Conservation (phyloP, 2,797 vertebrate genomes). For the Capromys pilorides region DNA sequence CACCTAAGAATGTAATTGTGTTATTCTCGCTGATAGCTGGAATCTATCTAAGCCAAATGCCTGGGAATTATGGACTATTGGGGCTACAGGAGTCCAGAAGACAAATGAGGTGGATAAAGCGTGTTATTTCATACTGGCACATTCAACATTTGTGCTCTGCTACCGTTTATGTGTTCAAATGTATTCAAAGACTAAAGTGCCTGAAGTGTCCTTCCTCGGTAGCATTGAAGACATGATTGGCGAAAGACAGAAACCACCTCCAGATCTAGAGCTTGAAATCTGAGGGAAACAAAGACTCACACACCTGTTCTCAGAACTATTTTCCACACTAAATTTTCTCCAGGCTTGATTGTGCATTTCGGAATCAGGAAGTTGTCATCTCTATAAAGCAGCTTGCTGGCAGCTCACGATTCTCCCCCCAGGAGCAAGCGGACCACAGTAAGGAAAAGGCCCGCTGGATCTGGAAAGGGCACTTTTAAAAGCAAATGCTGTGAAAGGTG, state of each 20-base stretch:
- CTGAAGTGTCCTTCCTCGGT: constrained; percentile 12
- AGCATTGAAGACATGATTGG: constrained; percentile 56
- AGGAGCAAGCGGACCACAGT: background rate
- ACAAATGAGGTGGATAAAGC: constrained; percentile 71
- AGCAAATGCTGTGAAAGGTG: constrained; percentile 49
- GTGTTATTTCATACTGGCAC: constrained; percentile 61
- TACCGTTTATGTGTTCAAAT: constrained; percentile 71
- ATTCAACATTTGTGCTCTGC: constrained; percentile 33
- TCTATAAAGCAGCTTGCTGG: background rate
- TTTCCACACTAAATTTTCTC: constrained; percentile 44
- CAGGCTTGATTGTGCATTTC: constrained; percentile 32
- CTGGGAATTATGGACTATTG: constrained; percentile 54
- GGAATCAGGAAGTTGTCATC: constrained; percentile 24
- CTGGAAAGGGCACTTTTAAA: constrained; percentile 43
- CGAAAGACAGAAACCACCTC: constrained; percentile 53
- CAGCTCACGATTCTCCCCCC: constrained; percentile 7
- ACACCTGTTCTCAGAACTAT: constrained; percentile 51
- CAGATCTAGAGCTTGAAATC: constrained; percentile 34
- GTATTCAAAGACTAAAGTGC: constrained; percentile 47
- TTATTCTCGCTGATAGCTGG: constrained; percentile 78
- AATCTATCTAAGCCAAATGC: constrained; percentile 74
- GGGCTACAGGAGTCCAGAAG: constrained; percentile 64
- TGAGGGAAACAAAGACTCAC: background rate
- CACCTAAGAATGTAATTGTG: constrained; percentile 77
- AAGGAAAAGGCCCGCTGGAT: constrained; percentile 36